phyloP scores from a whole-genome alignment of 2,113 vertebrate species.

The Pachypanchax playfairii region DNA sequence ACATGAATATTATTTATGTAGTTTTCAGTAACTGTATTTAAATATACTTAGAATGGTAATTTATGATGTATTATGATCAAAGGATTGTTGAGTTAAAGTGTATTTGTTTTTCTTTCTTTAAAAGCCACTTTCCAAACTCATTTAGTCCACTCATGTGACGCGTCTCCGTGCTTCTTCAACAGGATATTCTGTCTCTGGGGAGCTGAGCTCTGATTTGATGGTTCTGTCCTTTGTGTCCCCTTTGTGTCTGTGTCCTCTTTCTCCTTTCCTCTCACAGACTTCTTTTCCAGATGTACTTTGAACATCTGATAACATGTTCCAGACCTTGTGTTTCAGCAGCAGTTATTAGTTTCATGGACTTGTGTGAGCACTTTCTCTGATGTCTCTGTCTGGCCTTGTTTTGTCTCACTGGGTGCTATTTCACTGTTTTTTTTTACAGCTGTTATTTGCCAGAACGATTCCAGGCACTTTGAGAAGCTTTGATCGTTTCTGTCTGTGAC shows the following conservation, averaged over 20 bases:
- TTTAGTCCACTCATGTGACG: constrained; percentile 35
- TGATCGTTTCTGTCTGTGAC: constrained; percentile 23
- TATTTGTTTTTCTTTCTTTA: background rate
- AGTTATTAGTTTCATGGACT: constrained; percentile 30
- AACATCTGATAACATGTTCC: constrained; percentile 40
- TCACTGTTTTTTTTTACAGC: constrained; percentile 38
- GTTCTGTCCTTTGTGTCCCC: constrained; percentile 31
- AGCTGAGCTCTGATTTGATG: constrained; percentile 46
- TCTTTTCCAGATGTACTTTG: constrained; percentile 33
- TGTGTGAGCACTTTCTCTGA: constrained; percentile 24
- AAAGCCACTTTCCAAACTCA: constrained; percentile 8
- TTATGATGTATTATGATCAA: no score
- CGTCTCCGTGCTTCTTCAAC: constrained; percentile 39
- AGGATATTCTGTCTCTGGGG: constrained; percentile 27
- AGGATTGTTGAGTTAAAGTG: background rate
- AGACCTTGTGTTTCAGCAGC: constrained; percentile 63
- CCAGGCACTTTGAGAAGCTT: constrained; percentile 7
- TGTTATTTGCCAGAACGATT: constrained; percentile 21
- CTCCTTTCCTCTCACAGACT: constrained; percentile 54
- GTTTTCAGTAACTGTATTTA: no score
- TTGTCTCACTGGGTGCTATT: constrained; percentile 26
- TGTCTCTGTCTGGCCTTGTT: constrained; percentile 37
- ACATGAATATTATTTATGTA: background rate
- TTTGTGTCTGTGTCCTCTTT: constrained; percentile 51
- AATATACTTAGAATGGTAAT: no score